A percentile compares a stretch with the other conserved stretches of the same genome.
phyloP scores from a whole-genome alignment of 2,888 invertebrate species.

The Lepidochitona cinerea region DNA sequence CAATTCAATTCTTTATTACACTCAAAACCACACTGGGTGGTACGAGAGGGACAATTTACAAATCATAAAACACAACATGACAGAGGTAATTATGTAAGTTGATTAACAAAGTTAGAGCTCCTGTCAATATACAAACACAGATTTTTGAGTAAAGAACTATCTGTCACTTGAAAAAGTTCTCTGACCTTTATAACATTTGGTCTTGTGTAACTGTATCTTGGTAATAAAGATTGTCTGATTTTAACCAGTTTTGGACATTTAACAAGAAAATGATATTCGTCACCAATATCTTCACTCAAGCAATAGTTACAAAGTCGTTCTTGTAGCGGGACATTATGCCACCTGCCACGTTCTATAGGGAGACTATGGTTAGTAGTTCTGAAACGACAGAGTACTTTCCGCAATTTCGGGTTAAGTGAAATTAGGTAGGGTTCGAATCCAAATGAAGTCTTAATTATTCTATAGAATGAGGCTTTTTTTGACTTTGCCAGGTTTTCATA shows the following conservation, averaged over 20 bases:
- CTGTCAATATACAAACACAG: too few species aligned
- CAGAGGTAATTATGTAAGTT: too few species aligned
- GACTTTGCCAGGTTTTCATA: not conserved
- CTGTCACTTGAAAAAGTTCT: too few species aligned
- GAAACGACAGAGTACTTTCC: not conserved
- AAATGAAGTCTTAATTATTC: not conserved
- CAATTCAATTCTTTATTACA: too few species aligned
- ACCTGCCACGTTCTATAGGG: slow-evolving; percentile 14
- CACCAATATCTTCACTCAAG: slow-evolving; percentile 7
- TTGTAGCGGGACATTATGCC: not conserved
- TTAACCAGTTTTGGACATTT: not conserved
- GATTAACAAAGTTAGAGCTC: too few species aligned
- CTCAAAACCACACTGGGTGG: too few species aligned
- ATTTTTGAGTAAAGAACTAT: too few species aligned
- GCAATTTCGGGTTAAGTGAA: not conserved
- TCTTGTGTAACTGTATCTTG: too few species aligned
- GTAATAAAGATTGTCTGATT: not conserved
- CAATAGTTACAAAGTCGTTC: slow-evolving; percentile 9
- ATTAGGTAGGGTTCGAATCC: not conserved
- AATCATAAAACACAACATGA: too few species aligned
- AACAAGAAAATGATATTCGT: not conserved
- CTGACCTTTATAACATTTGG: too few species aligned
- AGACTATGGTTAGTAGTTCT: slow-evolving; percentile 10
- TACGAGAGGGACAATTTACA: too few species aligned
- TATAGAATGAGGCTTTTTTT: not conserved